Conservation (phyloP, 2,797 vertebrate species). For the Falco novaeseelandiae region DNA sequence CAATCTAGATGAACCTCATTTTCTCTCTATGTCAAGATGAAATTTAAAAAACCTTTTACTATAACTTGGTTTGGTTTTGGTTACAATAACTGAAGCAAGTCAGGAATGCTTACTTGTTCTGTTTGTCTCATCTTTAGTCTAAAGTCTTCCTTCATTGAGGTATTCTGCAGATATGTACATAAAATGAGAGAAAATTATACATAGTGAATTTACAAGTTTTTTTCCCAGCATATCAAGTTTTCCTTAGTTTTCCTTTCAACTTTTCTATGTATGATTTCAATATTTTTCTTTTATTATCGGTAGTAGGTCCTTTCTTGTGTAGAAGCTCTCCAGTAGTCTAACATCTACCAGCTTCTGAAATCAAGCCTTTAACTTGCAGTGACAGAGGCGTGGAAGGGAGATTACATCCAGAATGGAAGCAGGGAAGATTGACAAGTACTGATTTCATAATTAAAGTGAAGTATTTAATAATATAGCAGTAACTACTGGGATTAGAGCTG, state of each 20-base stretch:
- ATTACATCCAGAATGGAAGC: not conserved
- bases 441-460: not conserved
- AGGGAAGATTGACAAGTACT: not conserved
- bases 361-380: not conserved
- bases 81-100: not conserved
- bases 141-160: not conserved
- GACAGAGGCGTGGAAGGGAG: not conserved
- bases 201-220: not conserved
- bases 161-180: not conserved
- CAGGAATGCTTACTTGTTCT: not conserved
- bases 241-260: not conserved
- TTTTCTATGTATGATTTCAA: not conserved
- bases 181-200: not conserved
- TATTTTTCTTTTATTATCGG: not conserved
- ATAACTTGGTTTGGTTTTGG: not conserved
- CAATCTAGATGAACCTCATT: not conserved
- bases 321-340: not conserved
- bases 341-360: not conserved
- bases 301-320: not conserved
- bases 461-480: not conserved
- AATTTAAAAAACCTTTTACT: slow-evolving; percentile 23
- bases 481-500: not conserved
- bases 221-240: not conserved
- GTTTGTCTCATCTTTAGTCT: not conserved
- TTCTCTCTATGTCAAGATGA: slow-evolving; percentile 9